Evolutionary conservation across 2,888 invertebrate species (phyloP), one percentile per base, ranked within the genome.

Genomic region (Thysanoteuthis rhombus): DNA sequence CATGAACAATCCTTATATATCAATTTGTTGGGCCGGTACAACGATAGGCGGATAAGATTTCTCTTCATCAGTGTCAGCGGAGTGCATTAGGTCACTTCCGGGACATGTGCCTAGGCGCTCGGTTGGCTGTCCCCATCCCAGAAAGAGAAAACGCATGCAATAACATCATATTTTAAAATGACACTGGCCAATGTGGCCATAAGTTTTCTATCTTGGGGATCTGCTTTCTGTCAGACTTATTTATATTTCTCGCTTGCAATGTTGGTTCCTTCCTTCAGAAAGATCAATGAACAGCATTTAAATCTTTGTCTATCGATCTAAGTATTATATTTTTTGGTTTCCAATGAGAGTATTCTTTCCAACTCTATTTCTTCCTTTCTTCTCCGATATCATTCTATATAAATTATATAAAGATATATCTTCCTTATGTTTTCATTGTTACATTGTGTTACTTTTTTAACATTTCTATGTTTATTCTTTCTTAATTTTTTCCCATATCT

Each of bases 81-180:
- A 92, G 92, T 92, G 92, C 92, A 92, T 92, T 92, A 92, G 92
- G 36, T 92, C 92, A 45, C 92, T 92, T 92, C 92, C 92, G 92
- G 92, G 32, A 45, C 92, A n/a, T 45, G 40, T 42, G 45, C 92
- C 36, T 32, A 5, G 42, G 32, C 22, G n/a, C 40, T 45, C 92
- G 92, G n/a, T 36, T 92, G n/a, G 42, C 42, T 12, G 45, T 32
- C 40, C 42, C 16, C n/a, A n/a, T 92, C 42, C 42, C n/a, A 45
- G 8, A n/a, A 92, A 32, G 42, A 45, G 45, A 90, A 42, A n/a
- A 75, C n/a, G 36, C 92, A 92, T 92, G 92, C 92, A 42, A 92
- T 45, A 19, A 1, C 42, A 16, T 45, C 92, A 42, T 92, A 92
- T 92, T 92, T 92, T 45, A 45, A 45, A 32, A 40, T 40, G 25